Percentiles rank a stretch among this genome's conserved stretches.
Evolutionary conservation across 2,113 vertebrate genomes (phyloP).

Genomic region (Octodon degus): DNA sequence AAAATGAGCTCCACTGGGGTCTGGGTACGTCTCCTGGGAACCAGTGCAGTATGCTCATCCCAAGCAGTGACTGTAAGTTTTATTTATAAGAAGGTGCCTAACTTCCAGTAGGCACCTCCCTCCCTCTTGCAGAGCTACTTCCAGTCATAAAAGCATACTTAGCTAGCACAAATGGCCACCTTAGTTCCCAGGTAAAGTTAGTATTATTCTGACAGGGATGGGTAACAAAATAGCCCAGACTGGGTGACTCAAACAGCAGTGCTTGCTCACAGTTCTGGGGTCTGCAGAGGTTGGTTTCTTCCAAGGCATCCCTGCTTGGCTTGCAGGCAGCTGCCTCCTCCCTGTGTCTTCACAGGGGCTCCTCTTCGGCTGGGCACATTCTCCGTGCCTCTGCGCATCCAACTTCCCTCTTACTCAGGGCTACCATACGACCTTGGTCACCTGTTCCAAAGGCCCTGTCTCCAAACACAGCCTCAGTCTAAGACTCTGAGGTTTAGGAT

Average conservation of each 20-base stretch:
- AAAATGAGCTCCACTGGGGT: background rate
- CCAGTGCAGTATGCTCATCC: background rate
- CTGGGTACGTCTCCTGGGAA: background rate
- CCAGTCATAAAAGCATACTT: background rate
- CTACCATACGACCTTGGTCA: background rate
- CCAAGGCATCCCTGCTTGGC: background rate
- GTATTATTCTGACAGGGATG: background rate
- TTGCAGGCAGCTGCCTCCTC: background rate
- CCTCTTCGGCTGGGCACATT: too few species aligned
- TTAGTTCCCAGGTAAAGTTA: background rate
- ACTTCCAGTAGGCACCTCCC: background rate
- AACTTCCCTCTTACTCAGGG: background rate
- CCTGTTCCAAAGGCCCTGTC: background rate
- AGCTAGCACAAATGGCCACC: background rate
- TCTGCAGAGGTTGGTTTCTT: background rate
- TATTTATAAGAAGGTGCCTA: background rate
- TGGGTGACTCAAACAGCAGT: background rate
- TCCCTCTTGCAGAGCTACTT: background rate
- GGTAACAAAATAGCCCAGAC: background rate
- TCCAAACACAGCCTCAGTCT: background rate
- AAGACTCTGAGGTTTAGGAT: background rate
- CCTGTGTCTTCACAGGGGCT: background rate
- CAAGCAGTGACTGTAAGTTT: background rate
- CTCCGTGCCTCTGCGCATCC: background rate
- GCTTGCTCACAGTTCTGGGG: background rate